Evolutionary conservation across 92 coral and sea anemone species (phyloP), one percentile per base, ranked within the genome.

Genomic region (Palythoa grandiflora): DNA sequence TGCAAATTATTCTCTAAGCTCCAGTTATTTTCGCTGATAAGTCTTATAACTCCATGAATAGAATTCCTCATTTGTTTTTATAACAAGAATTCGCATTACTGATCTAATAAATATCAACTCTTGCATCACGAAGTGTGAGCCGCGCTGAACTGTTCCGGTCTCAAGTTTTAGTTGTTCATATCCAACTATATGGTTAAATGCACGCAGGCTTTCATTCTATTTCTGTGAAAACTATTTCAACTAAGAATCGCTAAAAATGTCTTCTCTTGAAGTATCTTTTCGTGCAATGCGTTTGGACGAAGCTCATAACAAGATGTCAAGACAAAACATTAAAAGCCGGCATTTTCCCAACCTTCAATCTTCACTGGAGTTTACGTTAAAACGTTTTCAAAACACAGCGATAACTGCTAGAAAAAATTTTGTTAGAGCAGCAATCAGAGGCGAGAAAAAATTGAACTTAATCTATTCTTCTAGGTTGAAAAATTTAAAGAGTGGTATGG

Each of bases 331-430:
- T 10, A 65, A 68, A 47, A 44, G 2, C 70, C 36, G 48, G 36
- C 37, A 13, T 65, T 6, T 2, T 53, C 9, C 11, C 1, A 38
- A 35, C 36, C 75, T 20, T 28, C 28, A 28, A 40, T 13, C 75
- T 21, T 13, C 86, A 21, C 60, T 81, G 75, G 86, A 81, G 9
- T 47, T 63, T 44, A 10, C 48, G 1, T 36, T 81, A 48, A 65
- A n/a, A 19, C 53, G 50, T 28, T 48, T 37, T 38, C 66, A 81
- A 63, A 16, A 68, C 20, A 53, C 76, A 40, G 86, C 75, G 66
- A 70, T 66, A 66, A 65, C 86, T 47, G 60, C 86, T n/a, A 81
- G 74, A 8, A 47, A 40, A 37, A 81, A 81, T 51, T 81, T 65
- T 19, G 75, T 7, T 11, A 81, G 20, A 17, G 75, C 86, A 47